Conservation (phyloP, 1,140 invertebrate species). For the Lordiphosa mommai region DNA sequence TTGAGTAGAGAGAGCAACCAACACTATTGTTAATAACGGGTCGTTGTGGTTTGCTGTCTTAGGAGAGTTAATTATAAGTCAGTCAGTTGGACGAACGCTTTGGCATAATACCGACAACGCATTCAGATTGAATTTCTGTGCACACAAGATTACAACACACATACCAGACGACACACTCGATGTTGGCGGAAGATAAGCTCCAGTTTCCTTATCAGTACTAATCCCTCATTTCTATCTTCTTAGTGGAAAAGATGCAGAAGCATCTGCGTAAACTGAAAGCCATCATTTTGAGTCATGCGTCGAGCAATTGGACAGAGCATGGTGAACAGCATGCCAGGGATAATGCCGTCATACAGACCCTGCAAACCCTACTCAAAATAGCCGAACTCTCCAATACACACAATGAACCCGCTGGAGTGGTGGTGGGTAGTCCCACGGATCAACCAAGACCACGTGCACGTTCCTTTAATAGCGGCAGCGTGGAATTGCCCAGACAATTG, state of each 20-base stretch:
- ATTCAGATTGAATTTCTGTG: conserved; percentile 6
- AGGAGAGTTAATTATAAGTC: conserved; percentile 73
- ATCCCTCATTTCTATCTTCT: conserved; percentile 23
- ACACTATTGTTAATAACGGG: conserved; percentile 53
- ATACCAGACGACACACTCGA: conserved; percentile 36
- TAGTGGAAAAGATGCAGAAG: conserved; percentile 77
- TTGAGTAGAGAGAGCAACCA: neutral
- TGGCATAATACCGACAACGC: conserved; percentile 44
- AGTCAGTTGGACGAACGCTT: conserved; percentile 27
- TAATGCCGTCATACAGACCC: conserved; percentile 66
- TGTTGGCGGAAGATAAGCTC: conserved; percentile 47
- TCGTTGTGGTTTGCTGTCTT: conserved; percentile 53
- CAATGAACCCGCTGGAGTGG: conserved; percentile 46
- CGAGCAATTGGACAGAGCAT: conserved; percentile 53
- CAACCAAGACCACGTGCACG: conserved; percentile 46
- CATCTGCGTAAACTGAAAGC: conserved; percentile 68
- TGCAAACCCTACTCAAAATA: conserved; percentile 73
- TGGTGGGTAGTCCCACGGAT: conserved; percentile 30
- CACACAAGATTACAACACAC: conserved; percentile 1
- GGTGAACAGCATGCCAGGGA: conserved; percentile 63
- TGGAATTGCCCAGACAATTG: conserved; percentile 47
- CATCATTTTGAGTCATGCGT: conserved; percentile 60
- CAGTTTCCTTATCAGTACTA: conserved; percentile 24
- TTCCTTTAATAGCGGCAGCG: conserved; percentile 59
- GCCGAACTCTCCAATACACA: conserved; percentile 67